Evolutionary conservation across 2,797 vertebrate genomes (phyloP).

Genomic region (Cossypha niveicapilla): DNA sequence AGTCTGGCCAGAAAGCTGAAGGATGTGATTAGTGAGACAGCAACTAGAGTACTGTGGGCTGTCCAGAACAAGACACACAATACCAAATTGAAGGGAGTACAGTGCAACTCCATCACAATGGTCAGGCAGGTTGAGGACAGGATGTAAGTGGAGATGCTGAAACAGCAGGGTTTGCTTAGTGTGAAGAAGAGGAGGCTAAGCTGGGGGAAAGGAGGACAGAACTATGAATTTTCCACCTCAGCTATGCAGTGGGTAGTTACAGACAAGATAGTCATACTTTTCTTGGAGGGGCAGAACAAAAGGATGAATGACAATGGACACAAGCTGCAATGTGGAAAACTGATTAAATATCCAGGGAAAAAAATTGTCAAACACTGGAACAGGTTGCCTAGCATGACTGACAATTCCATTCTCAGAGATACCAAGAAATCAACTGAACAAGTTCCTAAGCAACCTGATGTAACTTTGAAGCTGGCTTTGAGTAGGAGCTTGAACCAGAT

Average conservation of each 20-base stretch:
- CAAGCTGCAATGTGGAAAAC: background rate
- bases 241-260: background rate
- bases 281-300: background rate
- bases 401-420: background rate
- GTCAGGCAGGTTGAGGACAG: background rate
- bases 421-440: background rate
- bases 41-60: background rate
- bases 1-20: background rate
- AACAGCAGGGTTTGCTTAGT: background rate
- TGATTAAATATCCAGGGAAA: background rate
- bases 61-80: background rate
- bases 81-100: background rate
- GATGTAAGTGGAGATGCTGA: background rate
- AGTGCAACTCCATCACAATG: background rate
- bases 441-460: background rate
- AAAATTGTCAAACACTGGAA: background rate
- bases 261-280: background rate
- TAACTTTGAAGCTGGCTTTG: background rate
- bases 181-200: background rate
- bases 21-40: background rate
- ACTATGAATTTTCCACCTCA: background rate
- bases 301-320: background rate
- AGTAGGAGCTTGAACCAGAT: background rate
- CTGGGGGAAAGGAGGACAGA: accelerated
- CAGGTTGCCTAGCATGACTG: background rate